Evolutionary conservation across 1,140 invertebrate species (phyloP).

Genomic region (Zeugodacus cucurbitae): DNA sequence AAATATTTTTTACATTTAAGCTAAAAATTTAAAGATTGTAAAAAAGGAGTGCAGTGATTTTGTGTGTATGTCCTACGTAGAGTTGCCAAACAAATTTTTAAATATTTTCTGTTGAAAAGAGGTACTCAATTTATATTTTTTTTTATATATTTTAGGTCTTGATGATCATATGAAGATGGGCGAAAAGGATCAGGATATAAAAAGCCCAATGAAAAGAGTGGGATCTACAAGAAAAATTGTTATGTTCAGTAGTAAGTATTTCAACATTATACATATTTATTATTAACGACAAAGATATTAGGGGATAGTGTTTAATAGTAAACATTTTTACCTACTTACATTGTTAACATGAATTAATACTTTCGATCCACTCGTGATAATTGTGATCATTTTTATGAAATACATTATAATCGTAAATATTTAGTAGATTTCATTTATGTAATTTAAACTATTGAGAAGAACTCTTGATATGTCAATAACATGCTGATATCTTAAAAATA

Average conservation of each 20-base stretch:
- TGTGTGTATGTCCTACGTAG: constrained; percentile 21
- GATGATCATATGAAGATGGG: constrained; percentile 66
- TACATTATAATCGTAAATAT: too few species aligned
- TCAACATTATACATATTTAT: too few species aligned
- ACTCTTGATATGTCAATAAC: too few species aligned
- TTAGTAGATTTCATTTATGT: too few species aligned
- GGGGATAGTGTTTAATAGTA: too few species aligned
- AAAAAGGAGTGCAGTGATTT: background rate
- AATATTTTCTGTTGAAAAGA: background rate
- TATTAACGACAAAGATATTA: too few species aligned
- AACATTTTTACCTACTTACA: too few species aligned
- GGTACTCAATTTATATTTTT: background rate
- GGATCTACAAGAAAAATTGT: constrained; percentile 82
- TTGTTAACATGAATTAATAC: too few species aligned
- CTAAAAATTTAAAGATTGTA: background rate
- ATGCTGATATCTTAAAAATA: too few species aligned
- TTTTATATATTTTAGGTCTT: background rate
- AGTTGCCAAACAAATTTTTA: background rate
- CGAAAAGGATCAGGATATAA: constrained; percentile 75
- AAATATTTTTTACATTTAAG: background rate
- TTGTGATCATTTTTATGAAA: too few species aligned
- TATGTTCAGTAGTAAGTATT: constrained; percentile 75
- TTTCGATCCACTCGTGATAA: too few species aligned
- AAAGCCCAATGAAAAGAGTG: constrained; percentile 80
- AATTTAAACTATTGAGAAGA: too few species aligned